Percentiles rank a stretch among this genome's conserved stretches.
Conservation (phyloP, 2,888 invertebrate genomes). For the Ethmia dodecea region DNA sequence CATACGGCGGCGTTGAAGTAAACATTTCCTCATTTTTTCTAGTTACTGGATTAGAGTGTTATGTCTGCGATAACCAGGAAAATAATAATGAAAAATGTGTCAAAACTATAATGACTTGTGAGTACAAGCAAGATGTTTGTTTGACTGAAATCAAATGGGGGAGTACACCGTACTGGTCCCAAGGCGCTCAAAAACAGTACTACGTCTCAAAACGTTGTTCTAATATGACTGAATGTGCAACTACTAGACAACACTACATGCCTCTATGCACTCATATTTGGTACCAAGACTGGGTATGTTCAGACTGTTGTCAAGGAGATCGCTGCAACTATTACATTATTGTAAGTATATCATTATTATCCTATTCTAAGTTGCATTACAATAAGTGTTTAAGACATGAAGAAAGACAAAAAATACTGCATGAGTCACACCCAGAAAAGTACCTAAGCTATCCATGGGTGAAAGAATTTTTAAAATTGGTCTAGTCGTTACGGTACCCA, state of each 20-base stretch:
- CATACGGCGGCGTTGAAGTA: not conserved
- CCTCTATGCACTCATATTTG: slow-evolving; percentile 91
- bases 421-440: too few relatives aligned
- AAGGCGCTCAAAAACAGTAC: slow-evolving; percentile 94
- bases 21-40: slow-evolving; percentile 2
- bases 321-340: slow-evolving; percentile 96
- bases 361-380: not conserved
- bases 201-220: slow-evolving; percentile 95
- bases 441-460: too few relatives aligned
- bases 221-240: slow-evolving; percentile 86
- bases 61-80: slow-evolving; percentile 95
- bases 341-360: slow-evolving; percentile 80
- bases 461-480: too few relatives aligned
- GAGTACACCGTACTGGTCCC: slow-evolving; percentile 96
- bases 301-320: slow-evolving; percentile 97
- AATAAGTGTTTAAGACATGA: too few relatives aligned
- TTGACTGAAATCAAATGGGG: slow-evolving; percentile 95
- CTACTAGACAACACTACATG: slow-evolving; percentile 83
- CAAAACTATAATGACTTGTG: slow-evolving; percentile 94
- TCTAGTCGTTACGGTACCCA: too few relatives aligned
- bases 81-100: slow-evolving; percentile 95
- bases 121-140: slow-evolving; percentile 91
- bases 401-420: too few relatives aligned
- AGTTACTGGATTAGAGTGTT: slow-evolving; percentile 87
- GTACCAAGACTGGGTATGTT: slow-evolving; percentile 98